Percentiles rank a stretch among this genome's conserved stretches.
phyloP scores from a whole-genome alignment of 2,888 invertebrate genomes.

The Drosophila merina region DNA sequence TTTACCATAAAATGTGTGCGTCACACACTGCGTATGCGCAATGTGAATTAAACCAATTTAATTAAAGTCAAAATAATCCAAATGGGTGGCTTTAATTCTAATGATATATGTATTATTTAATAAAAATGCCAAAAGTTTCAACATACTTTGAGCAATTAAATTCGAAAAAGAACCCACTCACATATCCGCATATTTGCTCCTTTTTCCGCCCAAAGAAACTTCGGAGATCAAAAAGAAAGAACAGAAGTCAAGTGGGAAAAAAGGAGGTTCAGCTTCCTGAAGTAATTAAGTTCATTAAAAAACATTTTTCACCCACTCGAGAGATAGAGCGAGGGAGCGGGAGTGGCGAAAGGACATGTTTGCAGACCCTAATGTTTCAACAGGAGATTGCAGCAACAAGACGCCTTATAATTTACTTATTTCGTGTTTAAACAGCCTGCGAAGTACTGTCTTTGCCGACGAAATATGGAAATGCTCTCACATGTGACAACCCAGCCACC shows the following conservation, averaged over 20 bases:
- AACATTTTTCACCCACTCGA: slow-evolving; percentile 40
- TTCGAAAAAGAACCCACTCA: not conserved
- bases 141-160: not conserved
- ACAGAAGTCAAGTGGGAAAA: slow-evolving; percentile 35
- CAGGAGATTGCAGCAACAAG: slow-evolving; percentile 19
- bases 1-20: not conserved
- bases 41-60: slow-evolving; percentile 10
- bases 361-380: slow-evolving; percentile 22
- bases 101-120: not conserved
- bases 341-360: slow-evolving; percentile 11
- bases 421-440: slow-evolving; percentile 66
- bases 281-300: slow-evolving; percentile 72
- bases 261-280: slow-evolving; percentile 19
- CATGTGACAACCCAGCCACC: slow-evolving; percentile 26
- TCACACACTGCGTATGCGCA: slow-evolving; percentile 7
- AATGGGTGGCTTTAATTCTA: slow-evolving; percentile 1
- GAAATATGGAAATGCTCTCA: slow-evolving; percentile 32
- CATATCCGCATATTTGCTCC: not conserved
- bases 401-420: slow-evolving; percentile 72
- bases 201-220: slow-evolving; percentile 4
- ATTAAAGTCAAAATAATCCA: slow-evolving; percentile 15
- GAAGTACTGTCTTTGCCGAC: slow-evolving; percentile 42
- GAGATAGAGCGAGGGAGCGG: not conserved
- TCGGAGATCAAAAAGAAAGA: slow-evolving; percentile 9
- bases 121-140: not conserved